phyloP scores from a whole-genome alignment of 1,140 invertebrate genomes.

The Drosophila hydei region DNA sequence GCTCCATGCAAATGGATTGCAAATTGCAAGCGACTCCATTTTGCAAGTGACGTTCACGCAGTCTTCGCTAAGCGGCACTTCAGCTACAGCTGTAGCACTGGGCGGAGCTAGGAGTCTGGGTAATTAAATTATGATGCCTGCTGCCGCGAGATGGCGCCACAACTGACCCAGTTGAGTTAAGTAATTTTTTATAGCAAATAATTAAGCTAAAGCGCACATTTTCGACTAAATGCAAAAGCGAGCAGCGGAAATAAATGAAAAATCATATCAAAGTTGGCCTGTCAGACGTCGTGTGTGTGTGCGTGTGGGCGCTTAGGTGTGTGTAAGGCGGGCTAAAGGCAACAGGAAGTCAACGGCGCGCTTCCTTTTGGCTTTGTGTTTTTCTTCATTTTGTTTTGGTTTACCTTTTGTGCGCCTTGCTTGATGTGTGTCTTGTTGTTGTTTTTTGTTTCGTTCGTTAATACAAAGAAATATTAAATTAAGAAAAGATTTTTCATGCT shows the following conservation, averaged over 20 bases:
- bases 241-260: slow-evolving; percentile 59
- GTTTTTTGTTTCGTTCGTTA: slow-evolving; percentile 25
- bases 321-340: slow-evolving; percentile 12
- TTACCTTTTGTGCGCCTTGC: slow-evolving; percentile 31
- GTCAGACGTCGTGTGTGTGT: slow-evolving; percentile 3
- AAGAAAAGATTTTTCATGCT: slow-evolving; percentile 68
- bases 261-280: slow-evolving; percentile 66
- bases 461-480: slow-evolving; percentile 77
- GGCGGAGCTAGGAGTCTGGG: background rate
- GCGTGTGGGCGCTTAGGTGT: background rate
- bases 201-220: slow-evolving; percentile 48
- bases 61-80: background rate
- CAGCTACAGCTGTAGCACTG: background rate
- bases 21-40: background rate
- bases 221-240: slow-evolving; percentile 35
- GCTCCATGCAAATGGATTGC: slow-evolving; percentile 1
- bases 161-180: slow-evolving; percentile 35
- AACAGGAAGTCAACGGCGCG: slow-evolving; percentile 60
- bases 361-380: slow-evolving; percentile 38
- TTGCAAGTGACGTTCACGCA: too few species aligned
- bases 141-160: slow-evolving; percentile 40
- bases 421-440: slow-evolving; percentile 31
- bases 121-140: slow-evolving; percentile 39
- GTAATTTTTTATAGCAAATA: slow-evolving; percentile 62
- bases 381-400: slow-evolving; percentile 36